Conservation (phyloP, 1,140 invertebrate genomes). For the Sinella curviseta region DNA sequence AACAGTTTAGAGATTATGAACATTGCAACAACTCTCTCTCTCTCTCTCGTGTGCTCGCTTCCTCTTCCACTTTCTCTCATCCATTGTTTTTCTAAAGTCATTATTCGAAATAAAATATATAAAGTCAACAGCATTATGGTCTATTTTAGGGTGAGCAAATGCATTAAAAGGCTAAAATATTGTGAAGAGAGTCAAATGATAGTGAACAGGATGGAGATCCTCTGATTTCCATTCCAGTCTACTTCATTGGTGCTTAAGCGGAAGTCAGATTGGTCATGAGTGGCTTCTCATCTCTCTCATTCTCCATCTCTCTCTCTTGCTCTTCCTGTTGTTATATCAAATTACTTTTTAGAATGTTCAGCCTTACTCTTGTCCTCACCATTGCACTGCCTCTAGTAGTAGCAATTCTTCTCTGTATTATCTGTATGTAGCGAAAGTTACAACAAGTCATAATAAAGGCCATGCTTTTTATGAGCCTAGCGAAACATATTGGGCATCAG, state of each 20-base stretch:
- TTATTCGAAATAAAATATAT: conserved; percentile 9
- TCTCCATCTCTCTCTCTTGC: too few relatives aligned
- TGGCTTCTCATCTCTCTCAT: conserved; percentile 5
- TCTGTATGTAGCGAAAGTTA: neutral
- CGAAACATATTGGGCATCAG: conserved; percentile 10
- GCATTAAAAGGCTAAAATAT: conserved; percentile 12
- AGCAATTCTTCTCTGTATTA: too few relatives aligned
- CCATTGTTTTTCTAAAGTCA: neutral
- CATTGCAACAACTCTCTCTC: conserved; percentile 6
- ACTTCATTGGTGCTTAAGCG: conserved; percentile 16
- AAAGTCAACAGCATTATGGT: neutral
- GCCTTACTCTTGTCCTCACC: neutral
- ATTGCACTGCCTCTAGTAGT: neutral
- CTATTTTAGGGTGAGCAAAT: neutral
- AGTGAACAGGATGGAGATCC: conserved; percentile 8
- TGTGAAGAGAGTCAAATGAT: neutral
- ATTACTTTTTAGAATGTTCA: neutral
- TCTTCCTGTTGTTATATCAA: neutral
- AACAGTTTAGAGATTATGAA: conserved; percentile 7
- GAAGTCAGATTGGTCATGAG: conserved; percentile 14
- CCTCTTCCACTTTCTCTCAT: neutral
- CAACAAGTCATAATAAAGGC: neutral
- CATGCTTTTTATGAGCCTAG: neutral
- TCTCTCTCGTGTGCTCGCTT: neutral
- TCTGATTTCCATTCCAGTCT: conserved; percentile 13